These are phyloP conservation scores for Girardinichthys multiradiatus DNA, from an alignment of 2,113 vertebrate species.

Conservation along the genomic window DNA sequence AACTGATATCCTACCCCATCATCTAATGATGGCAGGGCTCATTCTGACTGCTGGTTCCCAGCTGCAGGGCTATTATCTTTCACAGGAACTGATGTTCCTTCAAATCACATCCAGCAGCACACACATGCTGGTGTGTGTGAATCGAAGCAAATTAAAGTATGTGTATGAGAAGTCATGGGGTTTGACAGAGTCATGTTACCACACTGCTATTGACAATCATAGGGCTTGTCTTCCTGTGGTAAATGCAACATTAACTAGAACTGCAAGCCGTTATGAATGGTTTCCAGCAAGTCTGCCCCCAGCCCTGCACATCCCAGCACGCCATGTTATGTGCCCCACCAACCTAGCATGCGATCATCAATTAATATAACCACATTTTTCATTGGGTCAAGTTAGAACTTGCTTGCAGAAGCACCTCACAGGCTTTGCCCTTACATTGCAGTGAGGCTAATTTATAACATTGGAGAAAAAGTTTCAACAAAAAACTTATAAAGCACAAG, in stretches of 20 bases:
- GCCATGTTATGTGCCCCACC: too few relatives aligned
- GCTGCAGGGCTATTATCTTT: constrained; percentile 58
- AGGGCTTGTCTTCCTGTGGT: constrained; percentile 24
- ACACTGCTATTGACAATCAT: constrained; percentile 32
- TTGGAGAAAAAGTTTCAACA: too few relatives aligned
- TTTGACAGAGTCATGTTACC: constrained; percentile 41
- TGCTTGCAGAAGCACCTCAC: too few relatives aligned
- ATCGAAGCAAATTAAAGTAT: constrained; percentile 18
- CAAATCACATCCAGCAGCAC: constrained; percentile 46
- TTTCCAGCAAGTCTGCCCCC: too few relatives aligned
- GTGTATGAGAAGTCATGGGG: constrained; percentile 23
- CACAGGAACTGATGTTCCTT: constrained; percentile 53
- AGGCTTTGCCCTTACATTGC: too few relatives aligned
- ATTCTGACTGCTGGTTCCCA: constrained; percentile 45
- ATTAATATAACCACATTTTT: too few relatives aligned
- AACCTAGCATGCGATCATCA: too few relatives aligned
- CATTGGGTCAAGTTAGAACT: too few relatives aligned
- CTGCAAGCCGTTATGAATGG: too few relatives aligned
- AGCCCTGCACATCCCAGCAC: too few relatives aligned
- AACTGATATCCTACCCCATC: constrained; percentile 17
- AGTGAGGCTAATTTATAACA: too few relatives aligned
- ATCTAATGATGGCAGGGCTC: constrained; percentile 45
- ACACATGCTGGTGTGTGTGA: background rate
- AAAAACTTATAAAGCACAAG: too few relatives aligned
- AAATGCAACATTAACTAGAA: constrained; percentile 35